These are phyloP conservation scores for Sebastes taczanowskii DNA, from an alignment of 2,797 vertebrate species.

Conservation along the genomic window DNA sequence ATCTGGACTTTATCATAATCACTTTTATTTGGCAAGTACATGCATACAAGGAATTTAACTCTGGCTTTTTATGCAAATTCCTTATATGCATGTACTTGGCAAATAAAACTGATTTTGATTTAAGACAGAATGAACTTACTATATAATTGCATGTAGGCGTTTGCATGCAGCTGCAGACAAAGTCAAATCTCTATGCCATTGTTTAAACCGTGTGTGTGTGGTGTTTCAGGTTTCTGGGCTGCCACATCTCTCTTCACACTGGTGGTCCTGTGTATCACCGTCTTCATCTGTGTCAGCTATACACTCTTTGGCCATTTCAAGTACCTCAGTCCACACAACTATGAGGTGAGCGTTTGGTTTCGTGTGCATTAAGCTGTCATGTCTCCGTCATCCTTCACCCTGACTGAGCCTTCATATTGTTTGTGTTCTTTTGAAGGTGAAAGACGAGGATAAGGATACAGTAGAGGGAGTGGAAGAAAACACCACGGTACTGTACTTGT, in stretches of 20 bases:
- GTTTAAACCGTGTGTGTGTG: background rate
- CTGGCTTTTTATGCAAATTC: too few species aligned
- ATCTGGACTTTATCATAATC: too few species aligned
- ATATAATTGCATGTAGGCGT: background rate
- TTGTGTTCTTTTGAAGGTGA: conserved; percentile 66
- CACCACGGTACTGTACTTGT: conserved; percentile 48
- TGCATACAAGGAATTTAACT: too few species aligned
- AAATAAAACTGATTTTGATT: too few species aligned
- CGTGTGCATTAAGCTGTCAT: background rate
- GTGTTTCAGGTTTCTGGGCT: conserved; percentile 86
- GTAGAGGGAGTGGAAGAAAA: conserved; percentile 53
- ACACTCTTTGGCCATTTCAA: conserved; percentile 92
- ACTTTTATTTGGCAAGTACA: too few species aligned
- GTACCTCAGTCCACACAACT: conserved; percentile 92
- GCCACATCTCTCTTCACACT: conserved; percentile 91
- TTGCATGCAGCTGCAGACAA: background rate
- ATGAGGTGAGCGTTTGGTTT: conserved; percentile 79
- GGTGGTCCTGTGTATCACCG: conserved; percentile 85
- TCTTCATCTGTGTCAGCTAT: conserved; percentile 85
- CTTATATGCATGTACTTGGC: too few species aligned
- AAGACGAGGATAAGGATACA: conserved; percentile 68
- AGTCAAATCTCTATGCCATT: background rate
- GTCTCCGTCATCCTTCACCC: background rate
- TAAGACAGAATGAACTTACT: background rate
- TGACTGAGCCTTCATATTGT: background rate